Base-by-base conservation (phyloP, 2,797 vertebrate genomes). In the Mycteria americana region DNA sequence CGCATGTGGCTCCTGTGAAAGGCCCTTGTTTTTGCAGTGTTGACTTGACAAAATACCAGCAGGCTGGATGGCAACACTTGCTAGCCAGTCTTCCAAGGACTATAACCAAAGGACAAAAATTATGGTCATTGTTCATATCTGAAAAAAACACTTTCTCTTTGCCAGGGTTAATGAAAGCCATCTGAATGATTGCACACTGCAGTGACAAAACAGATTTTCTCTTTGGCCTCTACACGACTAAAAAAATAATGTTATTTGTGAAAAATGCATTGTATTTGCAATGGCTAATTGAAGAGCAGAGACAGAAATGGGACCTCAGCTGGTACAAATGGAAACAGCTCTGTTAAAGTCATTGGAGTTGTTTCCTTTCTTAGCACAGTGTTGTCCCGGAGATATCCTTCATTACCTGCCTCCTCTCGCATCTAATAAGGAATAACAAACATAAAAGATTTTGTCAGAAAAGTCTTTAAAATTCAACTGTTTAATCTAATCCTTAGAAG, bases 1-100 rank as follows among this genome's bases (percentile, higher is more conserved):
- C 7, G 76, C 91, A n/a, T 59, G 93, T 65, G 94, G 96, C 73
- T 98, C 97, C 39, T 39, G 80, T 31, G 68, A 67, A 65, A 93
- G 82, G 12, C 92, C 96, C 48, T 97, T 94, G 24, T 19, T 89
- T 88, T 91, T 92, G 93, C 99, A 99, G 50, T 4, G 78, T 35
- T 97, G 68, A 14, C 97, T 96, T 19, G 89, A 96, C 67, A 73
- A 85, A 9, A 85, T 92, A 72, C 92, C 92, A 45, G 91, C 43
- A 3, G 97, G 77, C 10, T 97, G 94, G 69, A 99, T 50, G 51
- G 91, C 88, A 60, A 99, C 57, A 41, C 88, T 97, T 82, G 98
- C 98, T 67, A 95, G 81, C 99, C 99, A 99, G 94, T 99, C 98
- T 96, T 98, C 98, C 27, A 97, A 85, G 53, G 97, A 88, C 99